phyloP scores from a whole-genome alignment of 2,888 invertebrate genomes.

The Halocaridina rubra region DNA sequence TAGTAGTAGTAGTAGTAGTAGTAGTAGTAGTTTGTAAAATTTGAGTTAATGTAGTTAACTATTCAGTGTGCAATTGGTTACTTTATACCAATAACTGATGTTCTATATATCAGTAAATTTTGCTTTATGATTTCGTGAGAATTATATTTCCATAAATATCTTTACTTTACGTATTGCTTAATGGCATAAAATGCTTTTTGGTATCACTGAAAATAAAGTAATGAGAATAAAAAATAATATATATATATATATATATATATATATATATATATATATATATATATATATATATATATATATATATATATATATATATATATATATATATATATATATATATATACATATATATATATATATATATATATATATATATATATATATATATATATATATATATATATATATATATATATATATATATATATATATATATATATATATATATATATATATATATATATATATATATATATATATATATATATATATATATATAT shows the following conservation, averaged over 20 bases:
- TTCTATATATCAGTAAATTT: too few species aligned
- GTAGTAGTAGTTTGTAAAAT: too few species aligned
- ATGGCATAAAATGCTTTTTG: too few species aligned
- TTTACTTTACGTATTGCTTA: too few species aligned
- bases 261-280: neutral
- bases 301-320: neutral
- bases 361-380: neutral
- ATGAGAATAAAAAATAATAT: neutral
- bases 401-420: neutral
- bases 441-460: neutral
- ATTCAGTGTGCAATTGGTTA: too few species aligned
- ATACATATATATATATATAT: neutral
- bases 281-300: neutral
- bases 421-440: neutral
- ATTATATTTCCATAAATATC: too few species aligned
- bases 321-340: neutral
- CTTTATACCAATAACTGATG: too few species aligned
- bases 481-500: neutral
- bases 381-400: neutral
- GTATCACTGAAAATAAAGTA: neutral
- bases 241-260: neutral
- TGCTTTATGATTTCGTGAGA: too few species aligned
- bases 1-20: too few species aligned
- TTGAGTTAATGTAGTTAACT: too few species aligned
- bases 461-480: neutral